These are phyloP conservation scores for Drosophila obscura DNA, from an alignment of 1,140 invertebrate species.

Conservation along the genomic window DNA sequence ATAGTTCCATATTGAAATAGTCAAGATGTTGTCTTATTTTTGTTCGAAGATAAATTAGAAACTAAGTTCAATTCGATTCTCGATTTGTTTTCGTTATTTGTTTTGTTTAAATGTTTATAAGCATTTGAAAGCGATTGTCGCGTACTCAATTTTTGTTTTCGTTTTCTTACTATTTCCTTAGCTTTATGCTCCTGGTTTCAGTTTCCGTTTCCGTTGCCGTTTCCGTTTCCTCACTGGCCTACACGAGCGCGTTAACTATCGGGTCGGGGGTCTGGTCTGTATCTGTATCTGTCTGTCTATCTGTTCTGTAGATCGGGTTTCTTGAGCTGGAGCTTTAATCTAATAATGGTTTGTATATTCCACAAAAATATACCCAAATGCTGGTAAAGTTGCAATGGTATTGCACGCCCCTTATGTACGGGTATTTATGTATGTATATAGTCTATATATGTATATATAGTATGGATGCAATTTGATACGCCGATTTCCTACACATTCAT, in stretches of 20 bases:
- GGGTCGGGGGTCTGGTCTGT: constrained; percentile 25
- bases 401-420: constrained; percentile 51
- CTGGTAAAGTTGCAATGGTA: constrained; percentile 58
- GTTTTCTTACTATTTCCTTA: constrained; percentile 20
- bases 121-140: constrained; percentile 82
- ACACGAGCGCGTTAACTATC: constrained; percentile 69
- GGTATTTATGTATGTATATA: constrained; percentile 43
- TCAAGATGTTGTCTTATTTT: constrained; percentile 28
- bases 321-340: constrained; percentile 67
- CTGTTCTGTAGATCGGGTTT: constrained; percentile 30
- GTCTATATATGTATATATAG: constrained; percentile 28
- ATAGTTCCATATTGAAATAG: constrained; percentile 66
- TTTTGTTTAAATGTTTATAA: constrained; percentile 45
- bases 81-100: constrained; percentile 7
- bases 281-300: constrained; percentile 20
- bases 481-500: constrained; percentile 59
- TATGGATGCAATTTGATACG: constrained; percentile 46
- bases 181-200: background rate
- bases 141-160: constrained; percentile 49
- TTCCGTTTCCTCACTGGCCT: constrained; percentile 61
- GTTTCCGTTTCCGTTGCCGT: constrained; percentile 28
- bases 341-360: constrained; percentile 66
- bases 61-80: constrained; percentile 57
- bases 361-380: constrained; percentile 78
- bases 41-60: constrained; percentile 45